Evolutionary conservation across 2,888 invertebrate species (phyloP).

Genomic region (Idaea aversata): DNA sequence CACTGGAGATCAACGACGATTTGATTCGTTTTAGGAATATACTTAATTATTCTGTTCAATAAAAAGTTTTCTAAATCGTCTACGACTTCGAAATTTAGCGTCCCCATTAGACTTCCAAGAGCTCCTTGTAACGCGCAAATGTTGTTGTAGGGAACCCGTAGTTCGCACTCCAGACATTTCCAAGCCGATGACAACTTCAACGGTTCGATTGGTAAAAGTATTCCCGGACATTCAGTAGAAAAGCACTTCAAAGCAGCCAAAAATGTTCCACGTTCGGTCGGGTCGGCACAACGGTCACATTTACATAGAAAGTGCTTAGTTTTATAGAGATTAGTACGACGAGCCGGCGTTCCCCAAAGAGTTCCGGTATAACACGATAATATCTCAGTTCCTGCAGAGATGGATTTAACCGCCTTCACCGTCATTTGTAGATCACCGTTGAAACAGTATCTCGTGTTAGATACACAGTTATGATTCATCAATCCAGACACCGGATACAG

Average conservation of each 20-base stretch:
- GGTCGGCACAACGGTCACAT: constrained; percentile 84
- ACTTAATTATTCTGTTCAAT: constrained; percentile 69
- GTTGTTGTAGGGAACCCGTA: constrained; percentile 71
- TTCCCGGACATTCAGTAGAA: constrained; percentile 72
- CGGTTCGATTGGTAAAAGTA: constrained; percentile 80
- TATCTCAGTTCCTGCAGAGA: constrained; percentile 82
- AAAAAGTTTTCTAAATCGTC: constrained; percentile 80
- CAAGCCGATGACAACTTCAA: constrained; percentile 76
- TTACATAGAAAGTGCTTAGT: constrained; percentile 86
- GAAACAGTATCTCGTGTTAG: constrained; percentile 84
- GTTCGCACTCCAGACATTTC: constrained; percentile 80
- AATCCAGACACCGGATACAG: constrained; percentile 84
- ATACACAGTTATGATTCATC: constrained; percentile 85
- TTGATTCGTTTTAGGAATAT: constrained; percentile 82
- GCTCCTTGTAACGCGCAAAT: constrained; percentile 73
- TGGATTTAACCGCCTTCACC: constrained; percentile 80
- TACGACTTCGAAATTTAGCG: constrained; percentile 72
- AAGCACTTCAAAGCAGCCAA: constrained; percentile 81
- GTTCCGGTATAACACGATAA: constrained; percentile 83
- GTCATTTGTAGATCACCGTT: constrained; percentile 80
- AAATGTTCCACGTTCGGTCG: constrained; percentile 82
- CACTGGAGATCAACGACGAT: constrained; percentile 83
- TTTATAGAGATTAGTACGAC: constrained; percentile 80
- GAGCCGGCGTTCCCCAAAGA: constrained; percentile 84
- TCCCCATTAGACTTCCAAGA: constrained; percentile 78